A percentile compares a stretch with the other conserved stretches of the same genome.
These are phyloP conservation scores for Pogonophryne albipinna DNA, from an alignment of 2,797 vertebrate genomes.

Conservation along the genomic window DNA sequence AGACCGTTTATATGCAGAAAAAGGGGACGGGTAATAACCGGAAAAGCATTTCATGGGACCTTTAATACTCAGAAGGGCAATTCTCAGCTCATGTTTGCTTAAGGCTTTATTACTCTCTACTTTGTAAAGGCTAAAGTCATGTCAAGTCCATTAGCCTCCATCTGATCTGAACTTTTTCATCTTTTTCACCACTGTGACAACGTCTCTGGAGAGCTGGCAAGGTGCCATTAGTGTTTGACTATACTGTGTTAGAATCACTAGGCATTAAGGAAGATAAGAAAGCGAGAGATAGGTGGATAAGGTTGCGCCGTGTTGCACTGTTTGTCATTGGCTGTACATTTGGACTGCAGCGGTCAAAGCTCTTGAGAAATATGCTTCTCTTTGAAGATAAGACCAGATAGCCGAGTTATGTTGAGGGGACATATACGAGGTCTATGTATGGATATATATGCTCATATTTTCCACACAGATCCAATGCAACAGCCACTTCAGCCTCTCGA, in stretches of 20 bases:
- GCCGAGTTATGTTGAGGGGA: slow-evolving; percentile 26
- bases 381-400: slow-evolving; percentile 58
- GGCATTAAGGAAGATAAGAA: slow-evolving; percentile 50
- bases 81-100: slow-evolving; percentile 27
- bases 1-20: too few species aligned
- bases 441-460: slow-evolving; percentile 25
- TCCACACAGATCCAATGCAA: slow-evolving; percentile 17
- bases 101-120: slow-evolving; percentile 19
- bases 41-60: too few species aligned
- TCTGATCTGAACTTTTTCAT: not conserved
- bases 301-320: slow-evolving; percentile 10
- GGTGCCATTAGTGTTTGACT: slow-evolving; percentile 42
- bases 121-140: slow-evolving; percentile 12
- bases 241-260: slow-evolving; percentile 59
- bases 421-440: slow-evolving; percentile 13
- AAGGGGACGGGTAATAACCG: too few species aligned
- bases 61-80: not conserved
- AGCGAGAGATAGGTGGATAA: slow-evolving; percentile 33
- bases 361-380: slow-evolving; percentile 56
- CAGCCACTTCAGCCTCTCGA: not conserved
- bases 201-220: slow-evolving; percentile 5
- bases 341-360: slow-evolving; percentile 59
- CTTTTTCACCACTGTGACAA: slow-evolving; percentile 14
- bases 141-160: not conserved
- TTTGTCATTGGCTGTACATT: slow-evolving; percentile 53